Percentiles rank a stretch among this genome's conserved stretches.
phyloP scores from a whole-genome alignment of 2,797 vertebrate species.

The Furcifer pardalis region DNA sequence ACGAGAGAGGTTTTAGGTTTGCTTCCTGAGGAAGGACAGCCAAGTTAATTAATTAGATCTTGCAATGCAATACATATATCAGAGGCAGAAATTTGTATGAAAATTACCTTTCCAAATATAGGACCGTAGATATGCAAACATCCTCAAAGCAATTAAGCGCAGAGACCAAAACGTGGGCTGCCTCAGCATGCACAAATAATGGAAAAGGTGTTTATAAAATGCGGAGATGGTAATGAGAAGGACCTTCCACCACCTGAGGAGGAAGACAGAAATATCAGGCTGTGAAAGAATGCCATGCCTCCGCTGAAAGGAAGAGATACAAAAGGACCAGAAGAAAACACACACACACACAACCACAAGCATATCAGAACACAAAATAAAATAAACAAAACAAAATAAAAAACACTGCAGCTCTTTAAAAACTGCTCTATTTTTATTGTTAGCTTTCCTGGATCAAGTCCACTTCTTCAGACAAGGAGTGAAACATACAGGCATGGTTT shows the following conservation, averaged over 20 bases:
- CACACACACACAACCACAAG: too few relatives aligned
- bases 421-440: too few relatives aligned
- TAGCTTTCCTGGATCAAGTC: too few relatives aligned
- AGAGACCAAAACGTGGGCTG: slow-evolving; percentile 36
- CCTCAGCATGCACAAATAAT: slow-evolving; percentile 43
- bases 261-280: neutral
- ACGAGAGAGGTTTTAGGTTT: slow-evolving; percentile 66
- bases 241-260: slow-evolving; percentile 33
- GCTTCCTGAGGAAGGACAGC: slow-evolving; percentile 50
- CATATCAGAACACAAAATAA: too few relatives aligned
- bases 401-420: too few relatives aligned
- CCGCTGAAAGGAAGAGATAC: neutral
- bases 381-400: too few relatives aligned
- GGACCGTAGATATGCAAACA: slow-evolving; percentile 25
- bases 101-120: slow-evolving; percentile 46
- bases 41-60: slow-evolving; percentile 66
- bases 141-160: slow-evolving; percentile 49
- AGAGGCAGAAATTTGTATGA: slow-evolving; percentile 57
- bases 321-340: too few relatives aligned
- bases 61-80: slow-evolving; percentile 47
- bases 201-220: slow-evolving; percentile 47
- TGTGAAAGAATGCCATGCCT: neutral
- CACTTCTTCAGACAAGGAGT: too few relatives aligned
- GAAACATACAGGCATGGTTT: too few relatives aligned
- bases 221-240: slow-evolving; percentile 1